Evolutionary conservation across 2,888 invertebrate species (phyloP), one percentile per base, ranked within the genome.

Genomic region (Synanthedon tipuliformis): DNA sequence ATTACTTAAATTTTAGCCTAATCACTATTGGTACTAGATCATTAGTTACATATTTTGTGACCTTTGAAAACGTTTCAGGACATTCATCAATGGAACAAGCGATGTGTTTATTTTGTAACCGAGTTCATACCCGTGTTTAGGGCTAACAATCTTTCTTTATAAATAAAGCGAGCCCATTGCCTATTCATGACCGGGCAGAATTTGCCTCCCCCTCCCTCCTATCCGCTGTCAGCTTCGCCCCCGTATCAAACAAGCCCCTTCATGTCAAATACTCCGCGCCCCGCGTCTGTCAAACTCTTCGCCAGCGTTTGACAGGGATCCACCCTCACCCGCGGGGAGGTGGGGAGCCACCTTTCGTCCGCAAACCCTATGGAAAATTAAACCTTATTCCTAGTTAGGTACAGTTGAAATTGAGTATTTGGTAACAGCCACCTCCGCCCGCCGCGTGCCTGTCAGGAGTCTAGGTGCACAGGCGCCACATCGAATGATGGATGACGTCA

Each of bases 211-310:
- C 75, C 75, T 74, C 74, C 71, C 69, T 61, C 75, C 75, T 74
- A 73, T 71, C 69, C 71, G 70, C 77, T 74, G 75, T 68, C 73
- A 72, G 75, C 61, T 34, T 75, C 76, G 71, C 81, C 82, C 83
- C 84, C 81, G 85, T 83, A 85, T 86, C 85, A 86, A 86, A 85
- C 85, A 83, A 84, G 86, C 85, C 87, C 87, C 87, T 86, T 86
- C 86, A 86, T 83, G 87, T 87, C 87, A 86, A 87, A 87, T 82
- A 83, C 87, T 85, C 85, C 81, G 81, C 84, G 79, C 86, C 85
- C 86, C 84, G 84, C 85, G 86, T 83, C 87, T 86, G 86, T 87
- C 87, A 87, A 87, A 87, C 86, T 86, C 85, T 87, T 85, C 86
- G 84, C 80, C 81, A 84, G 80, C 81, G 83, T 86, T 87, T 87